Evolutionary conservation across 2,113 vertebrate genomes (phyloP), one percentile per base, ranked within the genome.

Genomic region (Pardalotus punctatus): DNA sequence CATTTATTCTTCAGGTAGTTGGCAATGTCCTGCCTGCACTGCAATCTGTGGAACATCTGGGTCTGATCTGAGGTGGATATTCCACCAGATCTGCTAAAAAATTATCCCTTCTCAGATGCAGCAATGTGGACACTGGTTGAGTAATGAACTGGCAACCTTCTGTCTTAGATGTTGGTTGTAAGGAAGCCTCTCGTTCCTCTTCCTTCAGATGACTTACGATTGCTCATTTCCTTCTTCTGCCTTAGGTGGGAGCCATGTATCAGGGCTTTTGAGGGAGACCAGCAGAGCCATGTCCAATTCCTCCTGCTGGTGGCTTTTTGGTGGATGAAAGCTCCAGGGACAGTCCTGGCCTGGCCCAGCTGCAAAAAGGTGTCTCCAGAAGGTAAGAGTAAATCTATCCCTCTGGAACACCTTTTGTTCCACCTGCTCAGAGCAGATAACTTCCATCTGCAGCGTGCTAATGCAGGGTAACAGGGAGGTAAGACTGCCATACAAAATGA

Each of bases 61-160:
- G 33, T 50, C 31, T 86, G 67, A 81, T 67, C 38, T 62, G 51
- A 77, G 57, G 54, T 27, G 65, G 51, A 6, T 51, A 0, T 78
- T 90, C 22, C 15, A 56, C 22, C 82, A 83, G 66, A 78, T 71
- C 42, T 88, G 58, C 19, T 50, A 33, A 40, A 23, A 65, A 19
- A 14, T 40, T 83, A 27, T 50, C 31, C 38, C 23, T 56, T 86
- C 35, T 81, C 33, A 31, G 51, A 35, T 36, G 33, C 33, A 47
- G 15, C 0, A 0, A 50, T 10, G 24, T 54, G 76, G 64, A 60
- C 29, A 35, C 7, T 60, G 51, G 17, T 40, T 50, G 21, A 1
- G 1, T 24, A 54, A 40, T 2, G 4, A 80, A 14, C 10, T 27
- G 7, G 0, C 24, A 61, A 12, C 17, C 43, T 65, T 84, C 51